Conservation (phyloP, 2,797 vertebrate species). For the Melopsittacus undulatus region DNA sequence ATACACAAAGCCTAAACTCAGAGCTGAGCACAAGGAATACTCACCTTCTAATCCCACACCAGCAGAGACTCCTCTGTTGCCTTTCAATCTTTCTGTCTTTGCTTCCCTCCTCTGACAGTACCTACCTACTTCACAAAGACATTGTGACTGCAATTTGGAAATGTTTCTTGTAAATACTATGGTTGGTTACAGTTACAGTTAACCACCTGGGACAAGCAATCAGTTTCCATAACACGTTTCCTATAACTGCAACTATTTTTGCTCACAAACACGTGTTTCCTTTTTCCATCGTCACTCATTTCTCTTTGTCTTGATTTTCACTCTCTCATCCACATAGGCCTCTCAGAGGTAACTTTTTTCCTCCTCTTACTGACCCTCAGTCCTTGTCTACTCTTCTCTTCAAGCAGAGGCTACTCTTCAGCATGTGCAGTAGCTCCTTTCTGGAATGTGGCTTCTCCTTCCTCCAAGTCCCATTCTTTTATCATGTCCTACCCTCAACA, state of each 20-base stretch:
- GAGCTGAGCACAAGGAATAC: fast-evolving
- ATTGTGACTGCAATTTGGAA: neutral
- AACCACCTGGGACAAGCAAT: constrained; percentile 39
- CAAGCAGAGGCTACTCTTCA: neutral
- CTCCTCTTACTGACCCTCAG: neutral
- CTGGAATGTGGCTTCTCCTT: neutral
- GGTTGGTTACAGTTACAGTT: constrained; percentile 35
- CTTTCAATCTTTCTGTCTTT: neutral
- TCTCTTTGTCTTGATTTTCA: neutral
- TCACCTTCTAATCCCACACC: neutral
- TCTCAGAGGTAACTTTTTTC: neutral
- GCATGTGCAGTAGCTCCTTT: neutral
- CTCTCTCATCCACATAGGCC: neutral
- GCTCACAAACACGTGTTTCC: constrained; percentile 51
- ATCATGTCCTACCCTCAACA: neutral
- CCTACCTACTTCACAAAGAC: neutral
- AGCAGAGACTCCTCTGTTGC: neutral
- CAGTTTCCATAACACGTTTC: constrained; percentile 47
- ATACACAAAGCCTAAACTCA: neutral
- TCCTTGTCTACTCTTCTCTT: neutral
- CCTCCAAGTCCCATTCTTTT: neutral
- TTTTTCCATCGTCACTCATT: constrained; percentile 45
- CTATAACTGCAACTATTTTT: constrained; percentile 46
- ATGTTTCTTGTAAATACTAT: neutral
- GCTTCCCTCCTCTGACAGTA: neutral